phyloP scores from a whole-genome alignment of 2,113 vertebrate species.

The Phyllostomus hastatus region DNA sequence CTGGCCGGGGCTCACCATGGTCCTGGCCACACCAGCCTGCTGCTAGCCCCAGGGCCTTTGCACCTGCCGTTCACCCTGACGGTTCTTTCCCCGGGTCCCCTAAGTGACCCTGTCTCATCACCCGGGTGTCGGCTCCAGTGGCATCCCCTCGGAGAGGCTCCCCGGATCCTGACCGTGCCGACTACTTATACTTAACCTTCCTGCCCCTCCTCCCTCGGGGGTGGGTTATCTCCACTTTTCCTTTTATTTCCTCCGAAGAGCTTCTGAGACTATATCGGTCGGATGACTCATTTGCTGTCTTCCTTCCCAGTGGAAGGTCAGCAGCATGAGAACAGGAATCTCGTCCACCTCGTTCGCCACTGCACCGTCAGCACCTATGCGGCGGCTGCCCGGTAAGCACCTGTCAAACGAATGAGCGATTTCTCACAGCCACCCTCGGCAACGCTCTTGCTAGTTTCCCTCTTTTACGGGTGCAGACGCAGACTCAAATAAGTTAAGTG shows the following conservation, averaged over 20 bases:
- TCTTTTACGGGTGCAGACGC: neutral
- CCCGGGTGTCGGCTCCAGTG: neutral
- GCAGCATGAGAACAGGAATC: neutral
- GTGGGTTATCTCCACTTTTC: neutral
- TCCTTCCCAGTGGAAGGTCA: neutral
- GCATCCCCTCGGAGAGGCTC: neutral
- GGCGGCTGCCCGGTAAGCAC: neutral
- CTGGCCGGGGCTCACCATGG: neutral
- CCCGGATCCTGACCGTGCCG: neutral
- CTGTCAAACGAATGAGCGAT: neutral
- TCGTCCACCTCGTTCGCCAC: no score
- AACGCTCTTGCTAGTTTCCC: neutral
- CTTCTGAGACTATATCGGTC: neutral
- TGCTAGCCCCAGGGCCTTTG: neutral
- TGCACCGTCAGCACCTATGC: neutral
- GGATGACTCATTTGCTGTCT: neutral
- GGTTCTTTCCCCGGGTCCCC: neutral
- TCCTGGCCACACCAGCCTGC: neutral
- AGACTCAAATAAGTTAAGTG: neutral
- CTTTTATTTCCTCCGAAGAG: neutral
- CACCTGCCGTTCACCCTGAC: neutral
- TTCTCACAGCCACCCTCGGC: neutral
- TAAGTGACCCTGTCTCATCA: neutral
- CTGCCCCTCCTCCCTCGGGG: neutral
- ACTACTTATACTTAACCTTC: neutral